Percentiles rank a stretch among this genome's conserved stretches.
These are phyloP conservation scores for Chesias legatella DNA, from an alignment of 2,888 invertebrate genomes.

Conservation along the genomic window DNA sequence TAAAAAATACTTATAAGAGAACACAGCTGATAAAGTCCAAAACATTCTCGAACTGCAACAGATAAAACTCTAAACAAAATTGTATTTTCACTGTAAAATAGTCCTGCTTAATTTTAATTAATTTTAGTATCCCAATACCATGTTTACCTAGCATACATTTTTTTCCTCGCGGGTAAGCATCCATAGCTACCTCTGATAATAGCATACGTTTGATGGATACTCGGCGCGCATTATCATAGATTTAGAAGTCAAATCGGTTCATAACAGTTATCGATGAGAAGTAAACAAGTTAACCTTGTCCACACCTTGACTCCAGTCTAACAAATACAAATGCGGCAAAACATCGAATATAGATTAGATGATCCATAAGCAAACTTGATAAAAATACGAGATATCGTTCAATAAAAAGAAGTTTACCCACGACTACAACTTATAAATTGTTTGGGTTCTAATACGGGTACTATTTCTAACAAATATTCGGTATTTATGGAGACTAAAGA, in stretches of 20 bases:
- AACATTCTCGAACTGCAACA: neutral
- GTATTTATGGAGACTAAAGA: conserved; percentile 23
- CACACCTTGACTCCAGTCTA: conserved; percentile 43
- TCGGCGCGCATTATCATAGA: conserved; percentile 50
- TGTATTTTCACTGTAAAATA: too few species aligned
- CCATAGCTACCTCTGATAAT: conserved; percentile 4
- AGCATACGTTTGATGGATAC: conserved; percentile 34
- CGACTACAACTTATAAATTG: too few species aligned
- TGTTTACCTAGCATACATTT: too few species aligned
- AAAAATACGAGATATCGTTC: conserved; percentile 32
- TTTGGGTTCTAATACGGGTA: conserved; percentile 24
- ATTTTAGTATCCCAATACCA: too few species aligned
- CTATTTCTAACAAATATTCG: conserved; percentile 25
- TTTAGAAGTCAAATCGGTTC: conserved; percentile 55
- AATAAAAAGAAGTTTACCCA: conserved; percentile 21
- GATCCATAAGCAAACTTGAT: conserved; percentile 30
- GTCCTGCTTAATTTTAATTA: too few species aligned
- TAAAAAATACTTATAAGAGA: conserved; percentile 9
- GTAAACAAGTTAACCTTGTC: conserved; percentile 67
- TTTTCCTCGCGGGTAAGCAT: neutral
- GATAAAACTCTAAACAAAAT: too few species aligned
- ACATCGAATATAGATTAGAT: conserved; percentile 47
- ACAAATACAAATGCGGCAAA: conserved; percentile 37
- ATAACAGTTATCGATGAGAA: conserved; percentile 41
- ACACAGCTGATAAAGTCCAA: conserved; percentile 1